These are phyloP conservation scores for Melanaphis sacchari DNA, from an alignment of 1,140 invertebrate genomes.

Conservation along the genomic window DNA sequence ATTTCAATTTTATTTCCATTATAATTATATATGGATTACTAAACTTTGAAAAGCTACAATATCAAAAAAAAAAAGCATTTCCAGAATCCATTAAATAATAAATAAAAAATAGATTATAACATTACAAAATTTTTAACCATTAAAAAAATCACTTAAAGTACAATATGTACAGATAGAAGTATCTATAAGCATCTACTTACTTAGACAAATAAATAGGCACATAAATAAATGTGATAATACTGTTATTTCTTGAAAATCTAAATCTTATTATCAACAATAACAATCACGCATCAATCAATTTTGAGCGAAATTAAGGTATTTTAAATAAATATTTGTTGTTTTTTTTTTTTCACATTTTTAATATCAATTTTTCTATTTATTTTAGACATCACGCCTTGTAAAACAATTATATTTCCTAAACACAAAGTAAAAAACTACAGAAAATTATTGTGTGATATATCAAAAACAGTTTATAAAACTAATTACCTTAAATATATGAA, in stretches of 20 bases:
- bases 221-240: background rate
- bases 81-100: too few species aligned
- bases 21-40: background rate
- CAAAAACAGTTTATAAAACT: background rate
- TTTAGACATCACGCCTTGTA: background rate
- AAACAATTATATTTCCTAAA: too few species aligned
- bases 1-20: background rate
- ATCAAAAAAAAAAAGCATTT: background rate
- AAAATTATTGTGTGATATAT: background rate
- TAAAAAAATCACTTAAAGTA: too few species aligned
- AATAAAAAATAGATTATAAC: too few species aligned
- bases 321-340: background rate
- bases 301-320: background rate
- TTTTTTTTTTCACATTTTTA: background rate
- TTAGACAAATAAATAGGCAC: background rate
- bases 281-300: background rate
- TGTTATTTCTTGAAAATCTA: too few species aligned
- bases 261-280: background rate
- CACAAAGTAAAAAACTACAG: background rate
- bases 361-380: background rate
- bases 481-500: background rate
- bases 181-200: background rate
- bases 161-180: too few species aligned
- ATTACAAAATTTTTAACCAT: too few species aligned
- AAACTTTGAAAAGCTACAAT: background rate